A percentile compares a stretch with the other conserved stretches of the same genome.
These are phyloP conservation scores for Caenorhabditis inopinata DNA, from an alignment of 1,140 invertebrate species.

Conservation along the genomic window DNA sequence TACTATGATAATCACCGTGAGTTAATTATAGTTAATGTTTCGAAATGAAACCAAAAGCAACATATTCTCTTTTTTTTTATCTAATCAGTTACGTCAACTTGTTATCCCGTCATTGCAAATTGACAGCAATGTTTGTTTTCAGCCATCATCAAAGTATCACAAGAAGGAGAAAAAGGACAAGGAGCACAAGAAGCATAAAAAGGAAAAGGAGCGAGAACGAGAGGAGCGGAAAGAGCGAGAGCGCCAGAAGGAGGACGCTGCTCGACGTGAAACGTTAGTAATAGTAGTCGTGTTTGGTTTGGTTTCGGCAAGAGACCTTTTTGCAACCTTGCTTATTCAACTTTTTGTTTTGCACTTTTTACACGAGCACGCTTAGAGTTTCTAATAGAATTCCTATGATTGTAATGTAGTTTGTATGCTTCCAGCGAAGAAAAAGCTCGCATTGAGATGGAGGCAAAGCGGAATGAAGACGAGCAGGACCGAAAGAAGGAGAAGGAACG, in stretches of 20 bases:
- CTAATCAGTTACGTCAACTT: too few relatives aligned
- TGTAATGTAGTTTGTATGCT: not conserved
- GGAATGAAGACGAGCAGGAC: not conserved
- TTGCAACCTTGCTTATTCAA: too few relatives aligned
- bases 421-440: constrained; percentile 9
- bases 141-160: constrained; percentile 12
- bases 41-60: too few relatives aligned
- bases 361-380: too few relatives aligned
- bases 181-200: not conserved
- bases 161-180: constrained; percentile 32
- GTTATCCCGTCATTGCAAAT: not conserved
- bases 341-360: too few relatives aligned
- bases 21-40: too few relatives aligned
- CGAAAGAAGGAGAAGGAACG: not conserved
- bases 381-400: too few relatives aligned
- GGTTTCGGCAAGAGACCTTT: too few relatives aligned
- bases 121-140: not conserved
- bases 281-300: not conserved
- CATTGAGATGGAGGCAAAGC: not conserved
- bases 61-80: too few relatives aligned
- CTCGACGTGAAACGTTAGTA: constrained; percentile 4
- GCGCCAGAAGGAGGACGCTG: not conserved
- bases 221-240: constrained; percentile 25
- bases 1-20: too few relatives aligned
- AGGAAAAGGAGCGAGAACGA: constrained; percentile 22